Evolutionary conservation across 2,113 vertebrate genomes (phyloP), one percentile per base, ranked within the genome.

Genomic region (Myotis brandtii): DNA sequence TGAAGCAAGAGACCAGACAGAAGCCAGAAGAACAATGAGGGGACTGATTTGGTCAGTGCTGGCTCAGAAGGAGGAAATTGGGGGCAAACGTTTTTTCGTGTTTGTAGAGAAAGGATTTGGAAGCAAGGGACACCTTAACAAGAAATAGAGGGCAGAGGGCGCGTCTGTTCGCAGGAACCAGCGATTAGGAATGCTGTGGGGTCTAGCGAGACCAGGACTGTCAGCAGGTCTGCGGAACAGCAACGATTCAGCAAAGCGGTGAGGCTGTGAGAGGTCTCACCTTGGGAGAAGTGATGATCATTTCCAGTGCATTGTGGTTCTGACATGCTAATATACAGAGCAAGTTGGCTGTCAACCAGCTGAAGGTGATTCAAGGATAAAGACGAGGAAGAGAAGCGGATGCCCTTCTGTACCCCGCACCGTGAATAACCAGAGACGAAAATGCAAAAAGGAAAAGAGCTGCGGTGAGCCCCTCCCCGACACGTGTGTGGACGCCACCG

Each of bases 281-380:
- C 66, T n/a, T 32, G 21, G 75, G 34, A 46, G 50, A 88, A 37
- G 0, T 6, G 20, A 56, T 73, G 30, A 32, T 67, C 76, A 32
- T 80, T 80, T 81, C 21, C 59, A 54, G 21, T 0, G 30, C 20
- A 30, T 52, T 73, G 64, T 50, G n/a, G 34, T 67, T 64, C 70
- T 76, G n/a, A 80, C n/a, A 86, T 6, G 12, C 59, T 32, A 82
- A 48, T 21, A 54, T 48, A 32, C 46, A 48, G 62, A 96, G 48
- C 64, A 73, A 77, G 52, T 0, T 69, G 84, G 30, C 34, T 79
- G 90, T 91, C 34, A 43, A 59, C 48, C 50, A 73, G 64, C 62
- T n/a, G 50, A 95, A 89, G 91, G 83, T 81, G 92, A 95, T 40
- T 93, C 93, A 37, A 84, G 92, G 84, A 93, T 67, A 92, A 62